phyloP scores from a whole-genome alignment of 2,888 invertebrate genomes.

The Ophioninae sp. region DNA sequence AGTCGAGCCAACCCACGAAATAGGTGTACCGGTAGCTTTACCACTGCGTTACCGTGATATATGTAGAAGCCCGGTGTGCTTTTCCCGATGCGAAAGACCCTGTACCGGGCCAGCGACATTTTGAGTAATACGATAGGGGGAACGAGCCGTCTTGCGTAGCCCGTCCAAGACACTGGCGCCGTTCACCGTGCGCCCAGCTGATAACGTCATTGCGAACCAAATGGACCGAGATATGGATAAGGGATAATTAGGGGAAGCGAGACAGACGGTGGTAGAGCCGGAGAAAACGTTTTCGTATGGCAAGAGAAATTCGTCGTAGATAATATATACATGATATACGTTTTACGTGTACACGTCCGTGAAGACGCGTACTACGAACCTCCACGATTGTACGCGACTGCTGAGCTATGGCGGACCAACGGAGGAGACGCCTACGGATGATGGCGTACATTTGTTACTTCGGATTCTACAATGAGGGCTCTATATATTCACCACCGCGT shows the following conservation, averaged over 20 bases:
- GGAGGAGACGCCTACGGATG: constrained; percentile 68
- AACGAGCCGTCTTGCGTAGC: constrained; percentile 66
- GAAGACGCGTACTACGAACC: background rate
- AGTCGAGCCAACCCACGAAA: constrained; percentile 25
- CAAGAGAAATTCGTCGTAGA: constrained; percentile 44
- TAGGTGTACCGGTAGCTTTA: constrained; percentile 27
- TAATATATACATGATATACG: constrained; percentile 15
- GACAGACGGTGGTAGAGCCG: constrained; percentile 70
- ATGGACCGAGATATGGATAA: constrained; percentile 81
- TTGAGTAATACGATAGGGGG: constrained; percentile 79
- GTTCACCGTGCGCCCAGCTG: constrained; percentile 71
- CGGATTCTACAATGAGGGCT: constrained; percentile 72
- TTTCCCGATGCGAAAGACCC: background rate
- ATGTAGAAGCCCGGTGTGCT: background rate
- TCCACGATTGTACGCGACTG: constrained; percentile 31
- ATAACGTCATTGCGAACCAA: constrained; percentile 80
- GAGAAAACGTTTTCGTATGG: constrained; percentile 41
- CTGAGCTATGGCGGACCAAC: constrained; percentile 61
- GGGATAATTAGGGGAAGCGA: constrained; percentile 79
- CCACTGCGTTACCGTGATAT: constrained; percentile 16
- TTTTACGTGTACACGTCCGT: background rate
- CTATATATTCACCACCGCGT: constrained; percentile 48
- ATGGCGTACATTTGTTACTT: constrained; percentile 78
- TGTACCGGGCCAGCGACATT: constrained; percentile 54
- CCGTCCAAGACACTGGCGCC: constrained; percentile 65